Evolutionary conservation across 92 coral and sea anemone genomes (phyloP).

Genomic region (Ricordea florida): DNA sequence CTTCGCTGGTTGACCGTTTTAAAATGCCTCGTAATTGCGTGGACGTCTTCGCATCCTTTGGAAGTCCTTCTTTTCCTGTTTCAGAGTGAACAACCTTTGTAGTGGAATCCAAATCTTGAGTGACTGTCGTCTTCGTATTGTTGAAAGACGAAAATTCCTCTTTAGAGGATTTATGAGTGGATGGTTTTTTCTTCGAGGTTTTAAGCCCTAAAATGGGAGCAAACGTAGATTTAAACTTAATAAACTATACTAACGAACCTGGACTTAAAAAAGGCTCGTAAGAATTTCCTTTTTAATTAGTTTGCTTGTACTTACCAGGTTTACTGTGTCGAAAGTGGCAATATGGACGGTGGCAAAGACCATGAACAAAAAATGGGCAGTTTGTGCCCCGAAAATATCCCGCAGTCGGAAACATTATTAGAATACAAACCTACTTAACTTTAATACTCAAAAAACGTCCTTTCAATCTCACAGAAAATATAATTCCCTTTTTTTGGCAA

Average conservation of each 20-base stretch:
- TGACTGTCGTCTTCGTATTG: not conserved
- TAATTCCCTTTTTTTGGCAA: not conserved
- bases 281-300: not conserved
- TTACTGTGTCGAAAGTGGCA: constrained; percentile 98
- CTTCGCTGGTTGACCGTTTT: not conserved
- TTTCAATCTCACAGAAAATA: not conserved
- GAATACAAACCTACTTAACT: not conserved
- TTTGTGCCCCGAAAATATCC: constrained; percentile 98
- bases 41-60: not conserved
- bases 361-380: constrained; percentile 97
- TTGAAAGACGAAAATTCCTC: not conserved
- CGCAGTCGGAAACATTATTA: constrained; percentile 86
- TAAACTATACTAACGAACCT: not conserved
- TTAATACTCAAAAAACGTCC: not conserved
- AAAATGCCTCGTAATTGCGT: constrained; percentile 4
- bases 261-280: not conserved
- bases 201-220: constrained; percentile 5
- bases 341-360: constrained; percentile 95
- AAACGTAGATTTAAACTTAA: not conserved
- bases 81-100: too few species aligned
- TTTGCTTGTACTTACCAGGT: constrained; percentile 61
- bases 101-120: not conserved
- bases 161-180: not conserved
- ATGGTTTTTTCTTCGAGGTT: constrained; percentile 4
- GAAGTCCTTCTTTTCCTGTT: constrained; percentile 1